A percentile compares a stretch with the other conserved stretches of the same genome.
Evolutionary conservation across 2,888 invertebrate species (phyloP).

Genomic region (Drosophila falleni): DNA sequence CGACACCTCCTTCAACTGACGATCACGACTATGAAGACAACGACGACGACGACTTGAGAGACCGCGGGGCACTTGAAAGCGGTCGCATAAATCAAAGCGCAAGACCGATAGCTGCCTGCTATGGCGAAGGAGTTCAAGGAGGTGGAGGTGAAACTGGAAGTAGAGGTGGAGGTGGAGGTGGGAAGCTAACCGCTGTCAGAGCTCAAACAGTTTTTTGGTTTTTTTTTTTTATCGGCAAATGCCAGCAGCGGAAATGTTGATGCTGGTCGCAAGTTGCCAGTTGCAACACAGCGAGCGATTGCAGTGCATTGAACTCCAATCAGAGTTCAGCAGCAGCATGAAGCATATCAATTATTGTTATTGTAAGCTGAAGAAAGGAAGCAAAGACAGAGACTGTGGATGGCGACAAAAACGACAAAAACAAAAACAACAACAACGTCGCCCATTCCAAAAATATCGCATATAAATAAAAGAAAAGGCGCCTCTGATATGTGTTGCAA

Average conservation of each 20-base stretch:
- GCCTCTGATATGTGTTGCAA: constrained; percentile 46
- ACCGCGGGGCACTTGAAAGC: constrained; percentile 47
- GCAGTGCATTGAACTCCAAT: constrained; percentile 57
- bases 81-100: constrained; percentile 62
- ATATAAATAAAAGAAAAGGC: constrained; percentile 34
- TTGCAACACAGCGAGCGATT: constrained; percentile 34
- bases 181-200: not conserved
- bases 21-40: constrained; percentile 42
- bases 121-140: constrained; percentile 12
- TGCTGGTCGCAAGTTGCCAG: constrained; percentile 26
- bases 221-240: constrained; percentile 51
- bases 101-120: constrained; percentile 46
- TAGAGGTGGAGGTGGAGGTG: too few species aligned
- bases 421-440: constrained; percentile 11
- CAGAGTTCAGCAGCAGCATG: constrained; percentile 41
- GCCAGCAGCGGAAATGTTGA: constrained; percentile 52
- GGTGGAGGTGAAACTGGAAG: not conserved
- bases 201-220: constrained; percentile 6
- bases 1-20: constrained; percentile 50
- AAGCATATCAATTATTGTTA: constrained; percentile 72
- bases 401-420: constrained; percentile 10
- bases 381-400: constrained; percentile 21
- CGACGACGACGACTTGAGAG: constrained; percentile 25
- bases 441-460: constrained; percentile 52
- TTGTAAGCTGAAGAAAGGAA: constrained; percentile 47